These are phyloP conservation scores for Coregonus clupeaformis DNA, from an alignment of 2,113 vertebrate species.

Conservation along the genomic window DNA sequence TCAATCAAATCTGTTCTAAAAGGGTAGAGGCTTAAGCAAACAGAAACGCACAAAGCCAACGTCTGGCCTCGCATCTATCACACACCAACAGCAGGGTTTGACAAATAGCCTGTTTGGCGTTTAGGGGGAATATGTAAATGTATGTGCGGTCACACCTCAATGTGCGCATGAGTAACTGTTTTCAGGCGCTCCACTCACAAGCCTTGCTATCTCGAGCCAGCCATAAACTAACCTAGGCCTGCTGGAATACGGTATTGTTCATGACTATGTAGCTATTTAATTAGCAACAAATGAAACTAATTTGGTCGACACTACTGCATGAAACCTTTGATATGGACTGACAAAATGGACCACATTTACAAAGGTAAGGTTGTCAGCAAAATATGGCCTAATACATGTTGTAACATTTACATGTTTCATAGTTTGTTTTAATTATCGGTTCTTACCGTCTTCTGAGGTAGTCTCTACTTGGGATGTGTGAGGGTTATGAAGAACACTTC, in stretches of 20 bases:
- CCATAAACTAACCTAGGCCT: background rate
- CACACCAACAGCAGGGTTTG: background rate
- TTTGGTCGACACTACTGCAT: background rate
- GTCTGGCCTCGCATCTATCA: background rate
- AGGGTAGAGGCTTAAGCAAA: background rate
- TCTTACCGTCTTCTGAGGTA: background rate
- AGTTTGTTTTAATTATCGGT: no score
- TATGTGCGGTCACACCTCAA: constrained; percentile 2
- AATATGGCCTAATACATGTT: background rate
- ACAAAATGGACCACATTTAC: background rate
- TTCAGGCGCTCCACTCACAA: background rate
- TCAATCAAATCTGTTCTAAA: constrained; percentile 9
- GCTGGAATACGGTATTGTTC: background rate
- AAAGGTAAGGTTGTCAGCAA: background rate
- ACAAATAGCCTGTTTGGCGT: constrained; percentile 3
- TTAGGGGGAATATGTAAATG: background rate
- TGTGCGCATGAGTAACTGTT: background rate
- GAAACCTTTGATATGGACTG: background rate
- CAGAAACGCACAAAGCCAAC: background rate
- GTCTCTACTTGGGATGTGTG: no score
- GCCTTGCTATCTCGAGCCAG: background rate
- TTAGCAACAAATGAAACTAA: background rate
- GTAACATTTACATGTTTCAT: background rate
- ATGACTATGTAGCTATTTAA: background rate
- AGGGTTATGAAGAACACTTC: no score